Conservation (phyloP, 2,113 vertebrate species). For the Pandion haliaetus region DNA sequence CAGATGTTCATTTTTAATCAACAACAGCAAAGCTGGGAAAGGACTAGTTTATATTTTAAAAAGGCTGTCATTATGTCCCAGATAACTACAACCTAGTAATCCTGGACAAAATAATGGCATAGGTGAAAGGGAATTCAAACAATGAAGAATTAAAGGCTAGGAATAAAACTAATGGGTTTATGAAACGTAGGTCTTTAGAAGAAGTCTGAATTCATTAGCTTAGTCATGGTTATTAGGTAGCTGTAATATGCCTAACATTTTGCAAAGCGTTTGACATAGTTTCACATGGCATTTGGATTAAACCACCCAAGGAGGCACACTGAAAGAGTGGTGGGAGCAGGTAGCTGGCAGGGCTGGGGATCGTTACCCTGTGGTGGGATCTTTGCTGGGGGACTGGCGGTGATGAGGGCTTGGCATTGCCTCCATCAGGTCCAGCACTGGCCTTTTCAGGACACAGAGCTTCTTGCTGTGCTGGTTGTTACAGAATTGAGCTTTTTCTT, state of each 20-base stretch:
- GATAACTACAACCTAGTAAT: background rate
- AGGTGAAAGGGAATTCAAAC: background rate
- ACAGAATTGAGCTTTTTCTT: background rate
- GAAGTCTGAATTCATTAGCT: background rate
- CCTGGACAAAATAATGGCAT: background rate
- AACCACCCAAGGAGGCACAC: background rate
- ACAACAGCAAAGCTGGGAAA: background rate
- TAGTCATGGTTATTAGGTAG: conserved; percentile 16
- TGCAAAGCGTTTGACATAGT: background rate
- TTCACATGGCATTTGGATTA: background rate
- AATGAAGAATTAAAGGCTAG: background rate
- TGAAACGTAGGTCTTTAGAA: background rate
- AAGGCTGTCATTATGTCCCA: background rate
- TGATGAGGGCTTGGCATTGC: background rate
- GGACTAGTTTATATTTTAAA: background rate
- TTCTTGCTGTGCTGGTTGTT: background rate
- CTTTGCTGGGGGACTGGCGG: background rate
- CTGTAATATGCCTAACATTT: background rate
- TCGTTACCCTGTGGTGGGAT: accelerated
- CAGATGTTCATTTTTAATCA: conserved; percentile 1
- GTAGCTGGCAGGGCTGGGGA: background rate
- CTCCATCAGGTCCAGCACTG: background rate
- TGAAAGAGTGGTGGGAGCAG: background rate
- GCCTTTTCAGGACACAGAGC: background rate
- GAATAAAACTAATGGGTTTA: conserved; percentile 13